Evolutionary conservation across 2,797 vertebrate species (phyloP).

Genomic region (Astyanax mexicanus): DNA sequence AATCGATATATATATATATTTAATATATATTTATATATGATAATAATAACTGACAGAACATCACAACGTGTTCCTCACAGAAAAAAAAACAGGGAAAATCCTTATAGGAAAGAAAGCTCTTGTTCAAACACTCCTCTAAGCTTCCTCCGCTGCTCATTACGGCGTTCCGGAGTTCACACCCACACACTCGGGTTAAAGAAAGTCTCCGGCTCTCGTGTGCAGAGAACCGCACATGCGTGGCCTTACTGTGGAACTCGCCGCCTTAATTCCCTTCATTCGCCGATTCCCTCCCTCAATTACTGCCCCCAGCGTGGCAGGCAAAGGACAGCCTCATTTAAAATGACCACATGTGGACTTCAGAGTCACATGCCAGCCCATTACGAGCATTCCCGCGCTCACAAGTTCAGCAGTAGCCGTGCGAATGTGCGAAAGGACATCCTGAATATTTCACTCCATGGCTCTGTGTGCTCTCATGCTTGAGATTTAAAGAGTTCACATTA

Average conservation of each 20-base stretch:
- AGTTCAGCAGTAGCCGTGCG: constrained; percentile 51
- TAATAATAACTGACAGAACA: not conserved
- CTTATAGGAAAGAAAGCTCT: not conserved
- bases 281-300: not conserved
- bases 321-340: constrained; percentile 20
- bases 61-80: not conserved
- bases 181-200: constrained; percentile 1
- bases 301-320: not conserved
- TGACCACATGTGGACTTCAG: not conserved
- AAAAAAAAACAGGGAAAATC: not conserved
- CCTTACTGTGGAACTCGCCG: not conserved
- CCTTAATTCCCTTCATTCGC: not conserved
- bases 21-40: too few species aligned
- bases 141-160: not conserved
- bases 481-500: not conserved
- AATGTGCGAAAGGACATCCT: constrained; percentile 65
- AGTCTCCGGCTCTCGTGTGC: not conserved
- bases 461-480: not conserved
- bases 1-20: too few species aligned
- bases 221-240: not conserved
- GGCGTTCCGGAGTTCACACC: not conserved
- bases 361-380: not conserved
- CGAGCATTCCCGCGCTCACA: not conserved
- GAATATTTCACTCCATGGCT: constrained; percentile 61
- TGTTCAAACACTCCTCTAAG: not conserved